Conservation (phyloP, 2,888 invertebrate genomes). For the Reticulitermes lucifugus region DNA sequence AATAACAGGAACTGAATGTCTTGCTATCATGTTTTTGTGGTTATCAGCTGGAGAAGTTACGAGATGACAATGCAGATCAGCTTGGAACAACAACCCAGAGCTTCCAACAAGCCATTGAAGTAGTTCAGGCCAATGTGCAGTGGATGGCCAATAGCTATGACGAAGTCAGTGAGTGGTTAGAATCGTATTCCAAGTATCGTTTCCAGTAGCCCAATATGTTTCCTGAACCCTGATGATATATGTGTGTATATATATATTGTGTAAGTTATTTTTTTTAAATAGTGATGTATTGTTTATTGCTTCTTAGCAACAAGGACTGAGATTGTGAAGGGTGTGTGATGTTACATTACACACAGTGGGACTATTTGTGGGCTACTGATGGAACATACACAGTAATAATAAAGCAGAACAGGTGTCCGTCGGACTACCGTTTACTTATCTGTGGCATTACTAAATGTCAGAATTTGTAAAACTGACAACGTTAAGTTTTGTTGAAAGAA, state of each 20-base stretch:
- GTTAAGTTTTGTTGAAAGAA: no score
- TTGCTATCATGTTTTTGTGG: background rate
- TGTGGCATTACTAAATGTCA: no score
- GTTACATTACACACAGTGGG: no score
- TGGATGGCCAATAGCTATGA: conserved; percentile 70
- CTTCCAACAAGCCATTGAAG: conserved; percentile 68
- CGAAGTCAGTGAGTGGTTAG: conserved; percentile 45
- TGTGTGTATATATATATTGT: background rate
- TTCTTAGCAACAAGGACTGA: background rate
- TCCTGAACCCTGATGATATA: background rate
- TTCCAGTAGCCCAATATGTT: background rate
- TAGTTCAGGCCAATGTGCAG: conserved; percentile 66
- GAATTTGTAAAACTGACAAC: no score
- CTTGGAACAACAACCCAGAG: conserved; percentile 66
- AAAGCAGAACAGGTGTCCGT: no score
- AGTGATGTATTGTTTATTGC: background rate
- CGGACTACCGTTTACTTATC: no score
- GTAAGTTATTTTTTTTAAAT: background rate
- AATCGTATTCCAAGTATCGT: background rate
- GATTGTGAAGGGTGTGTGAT: background rate
- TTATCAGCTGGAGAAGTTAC: conserved; percentile 63
- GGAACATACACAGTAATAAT: no score
- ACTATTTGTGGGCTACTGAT: no score
- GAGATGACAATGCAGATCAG: conserved; percentile 61
- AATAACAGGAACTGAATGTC: no score